A percentile compares a stretch with the other conserved stretches of the same genome.
These are phyloP conservation scores for Excalfactoria chinensis DNA, from an alignment of 2,113 vertebrate genomes.

Conservation along the genomic window DNA sequence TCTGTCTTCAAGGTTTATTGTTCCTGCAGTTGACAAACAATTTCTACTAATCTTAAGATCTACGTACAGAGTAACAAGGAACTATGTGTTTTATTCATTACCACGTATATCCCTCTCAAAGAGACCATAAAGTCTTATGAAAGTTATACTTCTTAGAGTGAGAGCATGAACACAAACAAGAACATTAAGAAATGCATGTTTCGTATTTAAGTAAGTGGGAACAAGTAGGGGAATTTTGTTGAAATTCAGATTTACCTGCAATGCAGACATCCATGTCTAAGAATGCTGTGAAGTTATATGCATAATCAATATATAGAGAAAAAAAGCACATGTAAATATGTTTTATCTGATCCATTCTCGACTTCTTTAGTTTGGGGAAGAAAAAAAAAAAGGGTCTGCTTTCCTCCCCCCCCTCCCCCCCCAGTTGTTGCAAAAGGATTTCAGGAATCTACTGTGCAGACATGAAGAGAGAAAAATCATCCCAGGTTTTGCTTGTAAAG, in stretches of 20 bases:
- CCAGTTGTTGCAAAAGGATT: background rate
- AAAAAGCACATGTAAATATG: background rate
- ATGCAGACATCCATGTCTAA: background rate
- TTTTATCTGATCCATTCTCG: background rate
- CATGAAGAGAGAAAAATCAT: background rate
- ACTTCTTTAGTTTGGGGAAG: background rate
- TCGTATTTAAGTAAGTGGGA: background rate
- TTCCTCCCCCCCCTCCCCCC: too few species aligned
- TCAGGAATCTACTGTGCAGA: background rate
- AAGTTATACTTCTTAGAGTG: background rate
- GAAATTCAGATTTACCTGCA: background rate
- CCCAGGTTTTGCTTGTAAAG: background rate
- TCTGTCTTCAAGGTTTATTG: background rate
- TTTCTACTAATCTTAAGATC: background rate
- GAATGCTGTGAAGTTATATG: accelerated
- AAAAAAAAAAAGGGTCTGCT: too few species aligned
- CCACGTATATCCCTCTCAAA: background rate
- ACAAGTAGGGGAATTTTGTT: background rate
- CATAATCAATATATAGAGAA: background rate
- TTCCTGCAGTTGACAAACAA: background rate
- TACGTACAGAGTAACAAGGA: background rate
- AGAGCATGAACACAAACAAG: background rate
- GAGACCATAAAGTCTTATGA: background rate
- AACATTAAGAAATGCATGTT: background rate
- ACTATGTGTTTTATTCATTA: background rate